Evolutionary conservation across 2,113 vertebrate genomes (phyloP).

Genomic region (Chaetura pelagica): DNA sequence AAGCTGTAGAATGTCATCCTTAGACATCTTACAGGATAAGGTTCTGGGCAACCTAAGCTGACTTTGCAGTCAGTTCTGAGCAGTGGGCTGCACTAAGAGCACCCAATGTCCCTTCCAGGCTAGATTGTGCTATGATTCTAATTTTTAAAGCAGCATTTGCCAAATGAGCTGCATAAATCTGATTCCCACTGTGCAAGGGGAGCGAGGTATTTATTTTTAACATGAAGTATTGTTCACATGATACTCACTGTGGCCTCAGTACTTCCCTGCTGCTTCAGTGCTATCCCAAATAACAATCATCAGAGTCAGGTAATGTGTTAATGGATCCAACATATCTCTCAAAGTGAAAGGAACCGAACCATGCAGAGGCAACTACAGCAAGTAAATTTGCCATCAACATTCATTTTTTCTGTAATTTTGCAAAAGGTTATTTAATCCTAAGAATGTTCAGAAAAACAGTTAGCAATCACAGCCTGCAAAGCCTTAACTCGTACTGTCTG

Average conservation of each 20-base stretch:
- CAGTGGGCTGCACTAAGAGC: neutral
- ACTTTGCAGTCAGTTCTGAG: neutral
- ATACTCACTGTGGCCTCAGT: neutral
- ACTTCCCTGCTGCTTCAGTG: neutral
- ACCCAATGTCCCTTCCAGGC: neutral
- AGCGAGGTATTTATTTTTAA: neutral
- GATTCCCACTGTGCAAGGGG: neutral
- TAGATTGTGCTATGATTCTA: neutral
- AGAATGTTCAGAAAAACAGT: neutral
- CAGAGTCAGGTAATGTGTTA: neutral
- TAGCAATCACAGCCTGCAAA: neutral
- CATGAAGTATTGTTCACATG: neutral
- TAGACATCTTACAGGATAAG: neutral
- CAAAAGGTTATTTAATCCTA: neutral
- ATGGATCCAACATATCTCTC: neutral
- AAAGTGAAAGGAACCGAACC: neutral
- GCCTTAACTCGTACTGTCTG: neutral
- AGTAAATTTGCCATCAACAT: neutral
- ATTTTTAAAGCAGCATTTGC: neutral
- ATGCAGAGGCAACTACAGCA: neutral
- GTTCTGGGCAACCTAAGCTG: fast-evolving
- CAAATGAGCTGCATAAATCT: neutral
- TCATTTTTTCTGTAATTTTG: neutral
- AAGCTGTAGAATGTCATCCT: neutral
- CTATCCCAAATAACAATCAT: neutral